phyloP scores from a whole-genome alignment of 1,140 invertebrate genomes.

The Caenorhabditis brenneri region DNA sequence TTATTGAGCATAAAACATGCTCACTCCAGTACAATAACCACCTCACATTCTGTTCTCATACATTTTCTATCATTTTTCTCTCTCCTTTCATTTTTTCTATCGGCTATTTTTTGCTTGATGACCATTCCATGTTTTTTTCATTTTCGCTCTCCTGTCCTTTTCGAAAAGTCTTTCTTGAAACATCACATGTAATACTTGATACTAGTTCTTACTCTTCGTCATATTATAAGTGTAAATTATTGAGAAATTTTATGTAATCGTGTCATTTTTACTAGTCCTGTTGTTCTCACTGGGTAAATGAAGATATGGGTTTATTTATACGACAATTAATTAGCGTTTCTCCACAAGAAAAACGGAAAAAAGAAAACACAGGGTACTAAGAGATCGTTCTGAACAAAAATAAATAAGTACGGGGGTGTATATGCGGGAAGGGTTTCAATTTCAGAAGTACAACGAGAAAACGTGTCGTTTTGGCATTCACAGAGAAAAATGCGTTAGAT shows the following conservation, averaged over 20 bases:
- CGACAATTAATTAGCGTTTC: background rate
- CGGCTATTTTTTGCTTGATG: background rate
- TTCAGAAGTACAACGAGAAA: too few relatives aligned
- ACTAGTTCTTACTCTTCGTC: too few relatives aligned
- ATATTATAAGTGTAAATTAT: too few relatives aligned
- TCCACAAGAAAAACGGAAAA: slow-evolving; percentile 2
- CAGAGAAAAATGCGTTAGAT: background rate
- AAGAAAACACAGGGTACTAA: background rate
- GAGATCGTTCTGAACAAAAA: background rate
- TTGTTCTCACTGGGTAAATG: background rate
- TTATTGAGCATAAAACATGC: too few relatives aligned
- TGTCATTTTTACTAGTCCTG: background rate
- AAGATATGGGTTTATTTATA: slow-evolving; percentile 19
- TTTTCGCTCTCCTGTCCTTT: background rate
- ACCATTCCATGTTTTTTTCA: background rate
- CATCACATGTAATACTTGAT: background rate
- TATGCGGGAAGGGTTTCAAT: background rate
- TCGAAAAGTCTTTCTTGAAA: background rate
- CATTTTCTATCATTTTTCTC: background rate
- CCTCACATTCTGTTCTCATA: background rate
- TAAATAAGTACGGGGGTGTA: background rate
- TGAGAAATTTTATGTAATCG: too few relatives aligned
- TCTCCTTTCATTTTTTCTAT: too few relatives aligned
- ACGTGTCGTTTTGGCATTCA: slow-evolving; percentile 22
- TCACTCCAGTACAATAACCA: background rate